Percentiles rank a stretch among this genome's conserved stretches.
Conservation (phyloP, 2,113 vertebrate species). For the Vicugna pacos region DNA sequence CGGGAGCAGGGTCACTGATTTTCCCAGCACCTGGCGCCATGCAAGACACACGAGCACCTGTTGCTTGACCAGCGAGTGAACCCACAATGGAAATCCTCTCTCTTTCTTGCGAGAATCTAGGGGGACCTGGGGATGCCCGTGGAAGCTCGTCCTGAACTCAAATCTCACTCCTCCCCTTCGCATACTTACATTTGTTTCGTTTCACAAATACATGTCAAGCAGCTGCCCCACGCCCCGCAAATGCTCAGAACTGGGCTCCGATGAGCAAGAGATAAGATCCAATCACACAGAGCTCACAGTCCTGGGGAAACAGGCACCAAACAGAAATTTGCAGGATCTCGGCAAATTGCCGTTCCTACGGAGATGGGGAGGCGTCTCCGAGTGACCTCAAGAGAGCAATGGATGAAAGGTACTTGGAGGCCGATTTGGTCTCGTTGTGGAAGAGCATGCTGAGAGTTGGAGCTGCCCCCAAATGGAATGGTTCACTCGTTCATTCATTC, state of each 20-base stretch:
- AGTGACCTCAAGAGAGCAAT: not conserved
- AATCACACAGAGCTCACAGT: not conserved
- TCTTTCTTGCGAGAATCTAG: not conserved
- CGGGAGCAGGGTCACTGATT: not conserved
- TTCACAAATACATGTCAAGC: not conserved
- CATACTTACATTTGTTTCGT: not conserved
- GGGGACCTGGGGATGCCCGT: not conserved
- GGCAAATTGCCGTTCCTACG: fast-evolving
- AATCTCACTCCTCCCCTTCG: not conserved
- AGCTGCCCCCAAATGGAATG: not conserved
- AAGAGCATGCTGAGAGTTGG: not conserved
- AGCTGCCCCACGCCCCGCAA: not conserved
- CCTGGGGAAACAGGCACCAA: too few relatives aligned
- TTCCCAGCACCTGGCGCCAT: not conserved
- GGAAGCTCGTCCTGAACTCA: not conserved
- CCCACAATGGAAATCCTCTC: not conserved
- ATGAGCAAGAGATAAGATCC: not conserved
- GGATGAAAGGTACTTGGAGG: not conserved
- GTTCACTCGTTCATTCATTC: not conserved
- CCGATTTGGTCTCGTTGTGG: not conserved
- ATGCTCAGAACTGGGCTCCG: not conserved
- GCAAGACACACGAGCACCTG: not conserved
- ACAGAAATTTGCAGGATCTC: too few relatives aligned
- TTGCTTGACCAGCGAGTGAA: not conserved
- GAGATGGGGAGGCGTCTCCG: not conserved